phyloP scores from a whole-genome alignment of 2,888 invertebrate species.

The Chalcosyrphus nemorum region DNA sequence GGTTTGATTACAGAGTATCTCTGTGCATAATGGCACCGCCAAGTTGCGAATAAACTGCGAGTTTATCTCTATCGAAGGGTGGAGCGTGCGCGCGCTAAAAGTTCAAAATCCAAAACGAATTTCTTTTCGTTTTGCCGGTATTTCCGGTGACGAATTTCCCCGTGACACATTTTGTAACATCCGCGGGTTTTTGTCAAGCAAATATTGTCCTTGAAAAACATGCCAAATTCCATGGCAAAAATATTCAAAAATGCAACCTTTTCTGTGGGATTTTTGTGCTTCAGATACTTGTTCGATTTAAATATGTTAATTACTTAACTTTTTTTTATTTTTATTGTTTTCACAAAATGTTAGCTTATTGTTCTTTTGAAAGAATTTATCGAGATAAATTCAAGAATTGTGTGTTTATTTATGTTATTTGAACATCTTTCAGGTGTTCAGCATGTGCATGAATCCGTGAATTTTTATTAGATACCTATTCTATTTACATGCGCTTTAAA shows the following conservation, averaged over 20 bases:
- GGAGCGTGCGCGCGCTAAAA: neutral
- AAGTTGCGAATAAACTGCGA: neutral
- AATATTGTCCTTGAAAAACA: too few relatives aligned
- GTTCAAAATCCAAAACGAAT: neutral
- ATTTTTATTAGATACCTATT: neutral
- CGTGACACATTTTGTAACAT: neutral
- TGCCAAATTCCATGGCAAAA: neutral
- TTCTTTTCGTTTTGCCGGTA: conserved; percentile 8
- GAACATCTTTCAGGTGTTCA: neutral
- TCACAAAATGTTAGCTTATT: neutral
- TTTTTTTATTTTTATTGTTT: neutral
- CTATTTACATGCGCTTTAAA: neutral
- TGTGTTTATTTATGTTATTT: neutral
- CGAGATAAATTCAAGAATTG: neutral
- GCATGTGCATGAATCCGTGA: neutral
- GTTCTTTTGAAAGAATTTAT: neutral
- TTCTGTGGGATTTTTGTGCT: neutral
- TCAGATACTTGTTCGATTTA: neutral
- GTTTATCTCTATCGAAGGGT: neutral
- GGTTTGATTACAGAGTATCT: neutral
- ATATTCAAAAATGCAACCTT: neutral
- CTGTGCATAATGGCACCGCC: neutral
- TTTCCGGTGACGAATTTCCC: conserved; percentile 34
- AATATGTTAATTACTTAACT: neutral
- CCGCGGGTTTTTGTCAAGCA: conserved; percentile 2